These are phyloP conservation scores for Cartodere bifasciata DNA, from an alignment of 2,888 invertebrate genomes.

Conservation along the genomic window DNA sequence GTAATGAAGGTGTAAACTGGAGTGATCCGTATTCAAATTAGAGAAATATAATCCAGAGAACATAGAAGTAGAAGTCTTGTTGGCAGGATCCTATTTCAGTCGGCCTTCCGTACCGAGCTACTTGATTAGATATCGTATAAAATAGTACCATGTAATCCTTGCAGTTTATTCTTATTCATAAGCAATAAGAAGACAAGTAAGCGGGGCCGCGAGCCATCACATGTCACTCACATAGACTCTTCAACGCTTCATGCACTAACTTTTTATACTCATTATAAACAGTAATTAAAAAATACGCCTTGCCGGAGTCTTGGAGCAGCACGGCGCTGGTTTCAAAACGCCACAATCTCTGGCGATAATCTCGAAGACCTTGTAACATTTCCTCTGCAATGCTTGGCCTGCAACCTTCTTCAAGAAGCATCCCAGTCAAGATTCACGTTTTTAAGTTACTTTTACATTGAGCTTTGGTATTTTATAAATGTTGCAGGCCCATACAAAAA, in stretches of 20 bases:
- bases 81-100: no score
- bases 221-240: conserved; percentile 34
- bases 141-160: neutral
- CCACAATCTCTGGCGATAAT: conserved; percentile 36
- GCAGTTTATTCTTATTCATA: conserved; percentile 26
- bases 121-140: no score
- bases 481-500: conserved; percentile 27
- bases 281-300: conserved; percentile 19
- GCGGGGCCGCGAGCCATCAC: conserved; percentile 26
- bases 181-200: conserved; percentile 17
- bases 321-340: conserved; percentile 26
- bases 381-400: conserved; percentile 25
- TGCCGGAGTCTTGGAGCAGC: conserved; percentile 11
- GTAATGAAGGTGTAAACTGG: no score
- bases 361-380: conserved; percentile 39
- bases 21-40: no score
- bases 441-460: no score
- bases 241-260: conserved; percentile 31
- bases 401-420: conserved; percentile 25
- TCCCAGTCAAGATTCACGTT: no score
- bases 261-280: conserved; percentile 34
- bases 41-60: no score
- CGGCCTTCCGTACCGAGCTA: no score
- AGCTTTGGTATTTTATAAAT: conserved; percentile 30
- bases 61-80: no score